Evolutionary conservation across 2,888 invertebrate species (phyloP).

Genomic region (Danaus chrysippus): DNA sequence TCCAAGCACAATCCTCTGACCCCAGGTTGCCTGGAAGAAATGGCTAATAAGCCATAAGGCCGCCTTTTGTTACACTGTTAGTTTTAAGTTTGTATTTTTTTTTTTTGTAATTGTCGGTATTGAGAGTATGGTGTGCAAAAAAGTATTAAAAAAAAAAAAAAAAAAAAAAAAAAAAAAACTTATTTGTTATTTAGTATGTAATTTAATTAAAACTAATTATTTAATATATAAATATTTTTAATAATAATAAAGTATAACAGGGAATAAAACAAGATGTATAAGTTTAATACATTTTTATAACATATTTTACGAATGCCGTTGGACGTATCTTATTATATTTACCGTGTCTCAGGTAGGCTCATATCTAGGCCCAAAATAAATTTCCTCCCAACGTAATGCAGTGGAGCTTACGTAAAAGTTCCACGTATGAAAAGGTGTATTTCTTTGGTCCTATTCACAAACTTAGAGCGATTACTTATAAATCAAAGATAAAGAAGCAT

Average conservation of each 20-base stretch:
- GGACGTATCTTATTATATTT: slow-evolving; percentile 40
- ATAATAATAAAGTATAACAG: not conserved
- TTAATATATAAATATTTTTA: not conserved
- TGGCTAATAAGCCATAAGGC: no score
- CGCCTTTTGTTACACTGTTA: no score
- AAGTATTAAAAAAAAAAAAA: no score
- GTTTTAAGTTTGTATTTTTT: no score
- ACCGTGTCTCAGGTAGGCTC: slow-evolving; percentile 41
- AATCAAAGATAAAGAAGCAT: not conserved
- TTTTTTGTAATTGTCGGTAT: no score
- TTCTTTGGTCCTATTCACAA: slow-evolving; percentile 26
- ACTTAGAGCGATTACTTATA: slow-evolving; percentile 15
- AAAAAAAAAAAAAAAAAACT: no score
- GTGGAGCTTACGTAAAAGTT: slow-evolving; percentile 70
- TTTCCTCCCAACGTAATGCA: slow-evolving; percentile 56
- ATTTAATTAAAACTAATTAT: not conserved
- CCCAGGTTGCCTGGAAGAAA: no score
- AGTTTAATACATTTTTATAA: not conserved
- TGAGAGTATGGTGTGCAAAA: no score
- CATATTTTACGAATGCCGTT: slow-evolving; percentile 9
- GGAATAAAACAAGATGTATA: not conserved
- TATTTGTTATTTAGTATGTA: no score
- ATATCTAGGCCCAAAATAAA: slow-evolving; percentile 64
- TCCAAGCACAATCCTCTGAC: no score
- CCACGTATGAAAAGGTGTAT: slow-evolving; percentile 62